Base-by-base conservation (phyloP, 2,888 invertebrate species). In the Machimus rusticus region DNA sequence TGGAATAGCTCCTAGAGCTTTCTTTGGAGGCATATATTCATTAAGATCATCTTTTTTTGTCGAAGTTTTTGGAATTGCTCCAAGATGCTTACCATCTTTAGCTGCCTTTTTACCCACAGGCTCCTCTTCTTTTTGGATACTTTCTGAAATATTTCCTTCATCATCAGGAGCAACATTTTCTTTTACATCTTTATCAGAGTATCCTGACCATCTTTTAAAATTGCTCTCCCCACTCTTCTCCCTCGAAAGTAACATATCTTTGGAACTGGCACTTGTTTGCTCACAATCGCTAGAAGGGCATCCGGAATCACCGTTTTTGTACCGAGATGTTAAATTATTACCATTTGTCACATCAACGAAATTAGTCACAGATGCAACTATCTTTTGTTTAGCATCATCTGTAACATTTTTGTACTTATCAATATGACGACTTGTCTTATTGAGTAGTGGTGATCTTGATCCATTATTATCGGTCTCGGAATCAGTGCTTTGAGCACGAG, bases 401-500 rank as follows among this genome's bases (percentile, higher is more conserved):
- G 91, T 51, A 89, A 90, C 88, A 87, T 88, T 90, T 90, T 76
- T 90, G 90, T 46, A 74, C 74, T 88, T 87, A 8, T 51, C 57
- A 19, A 12, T 39, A 3, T 86, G 55, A 0, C 88, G 55, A 34
- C 28, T 57, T 66, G 51, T 55, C 81, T 94, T 93, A 88, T 95
- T 94, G 14, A 96, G 93, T 86, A 96, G 91, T 0, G 96, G 96
- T 1, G 96, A 96, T 51, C 95, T 93, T 2, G 96, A 96, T 0
- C 95, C 96, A 90, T 95, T 95, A 90, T 95, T 95, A 90, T 95
- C 95, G 9, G 95, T 95, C 91, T 96, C 96, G 2, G 94, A 94
- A 89, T 94, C 94, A 34, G 95, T 95, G 91, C 91, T 91, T 88
- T 91, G 91, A 84, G 90, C 89, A 28, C 90, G 90, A 19, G 90